A percentile compares a stretch with the other conserved stretches of the same genome.
Conservation (phyloP, 64 coral and sea anemone genomes). For the Stichodactyla mertensii region DNA sequence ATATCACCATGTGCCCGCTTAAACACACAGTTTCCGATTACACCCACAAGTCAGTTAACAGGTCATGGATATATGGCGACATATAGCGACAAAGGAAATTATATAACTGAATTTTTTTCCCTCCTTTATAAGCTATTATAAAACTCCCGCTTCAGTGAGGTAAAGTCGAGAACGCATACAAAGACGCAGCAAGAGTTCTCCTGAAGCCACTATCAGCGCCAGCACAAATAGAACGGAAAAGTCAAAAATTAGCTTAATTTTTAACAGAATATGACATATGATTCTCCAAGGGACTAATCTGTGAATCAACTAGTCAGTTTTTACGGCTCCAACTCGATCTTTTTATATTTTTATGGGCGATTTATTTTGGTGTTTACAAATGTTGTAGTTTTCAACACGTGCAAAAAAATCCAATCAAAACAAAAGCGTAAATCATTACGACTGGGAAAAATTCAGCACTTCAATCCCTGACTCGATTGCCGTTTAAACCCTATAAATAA, state of each 20-base stretch:
- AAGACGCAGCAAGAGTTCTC: background rate
- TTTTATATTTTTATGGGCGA: background rate
- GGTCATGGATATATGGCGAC: background rate
- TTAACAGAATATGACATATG: background rate
- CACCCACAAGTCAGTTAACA: background rate
- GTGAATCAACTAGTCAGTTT: background rate
- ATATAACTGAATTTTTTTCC: background rate
- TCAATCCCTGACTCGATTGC: background rate
- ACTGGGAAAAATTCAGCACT: background rate
- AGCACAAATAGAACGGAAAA: background rate
- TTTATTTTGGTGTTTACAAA: background rate
- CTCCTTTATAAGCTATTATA: background rate
- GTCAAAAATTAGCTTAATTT: background rate
- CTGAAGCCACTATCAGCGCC: background rate
- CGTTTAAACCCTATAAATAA: background rate
- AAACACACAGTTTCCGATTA: conserved; percentile 1
- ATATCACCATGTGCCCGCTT: background rate
- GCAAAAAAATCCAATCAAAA: background rate
- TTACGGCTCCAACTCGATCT: background rate
- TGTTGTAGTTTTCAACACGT: background rate
- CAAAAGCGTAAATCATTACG: conserved; percentile 7
- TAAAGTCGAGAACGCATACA: background rate
- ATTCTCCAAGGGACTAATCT: background rate
- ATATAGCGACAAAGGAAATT: background rate
- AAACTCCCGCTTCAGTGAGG: background rate